phyloP scores from a whole-genome alignment of 2,113 vertebrate genomes.

The Columba janthina region DNA sequence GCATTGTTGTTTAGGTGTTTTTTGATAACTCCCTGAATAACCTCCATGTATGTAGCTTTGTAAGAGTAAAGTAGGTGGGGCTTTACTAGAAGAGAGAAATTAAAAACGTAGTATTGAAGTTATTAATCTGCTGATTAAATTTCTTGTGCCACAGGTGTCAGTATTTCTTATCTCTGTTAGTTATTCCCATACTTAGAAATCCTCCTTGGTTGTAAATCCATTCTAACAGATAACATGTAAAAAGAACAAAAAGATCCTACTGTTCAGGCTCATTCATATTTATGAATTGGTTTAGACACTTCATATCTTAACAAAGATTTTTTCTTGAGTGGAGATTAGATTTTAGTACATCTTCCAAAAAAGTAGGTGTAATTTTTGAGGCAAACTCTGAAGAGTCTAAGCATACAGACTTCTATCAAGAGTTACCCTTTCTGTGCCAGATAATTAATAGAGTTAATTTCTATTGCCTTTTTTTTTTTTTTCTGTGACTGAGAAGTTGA shows the following conservation, averaged over 20 bases:
- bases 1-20: too few species aligned
- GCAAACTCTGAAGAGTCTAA: neutral
- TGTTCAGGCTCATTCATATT: neutral
- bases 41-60: neutral
- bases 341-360: neutral
- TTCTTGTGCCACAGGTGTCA: neutral
- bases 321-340: neutral
- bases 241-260: neutral
- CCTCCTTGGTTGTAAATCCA: fast-evolving
- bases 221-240: neutral
- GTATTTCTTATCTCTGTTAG: neutral
- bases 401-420: neutral
- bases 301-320: neutral
- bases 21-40: too few species aligned
- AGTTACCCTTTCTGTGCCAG: neutral
- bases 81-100: neutral
- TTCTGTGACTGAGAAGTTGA: neutral
- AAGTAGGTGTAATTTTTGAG: neutral
- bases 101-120: neutral
- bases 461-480: neutral
- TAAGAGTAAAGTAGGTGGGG: neutral
- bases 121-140: neutral
- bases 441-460: neutral
- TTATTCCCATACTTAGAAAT: neutral
- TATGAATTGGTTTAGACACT: neutral